Evolutionary conservation across 2,888 invertebrate genomes (phyloP), one percentile per base, ranked within the genome.

Genomic region (Nineta flava): DNA sequence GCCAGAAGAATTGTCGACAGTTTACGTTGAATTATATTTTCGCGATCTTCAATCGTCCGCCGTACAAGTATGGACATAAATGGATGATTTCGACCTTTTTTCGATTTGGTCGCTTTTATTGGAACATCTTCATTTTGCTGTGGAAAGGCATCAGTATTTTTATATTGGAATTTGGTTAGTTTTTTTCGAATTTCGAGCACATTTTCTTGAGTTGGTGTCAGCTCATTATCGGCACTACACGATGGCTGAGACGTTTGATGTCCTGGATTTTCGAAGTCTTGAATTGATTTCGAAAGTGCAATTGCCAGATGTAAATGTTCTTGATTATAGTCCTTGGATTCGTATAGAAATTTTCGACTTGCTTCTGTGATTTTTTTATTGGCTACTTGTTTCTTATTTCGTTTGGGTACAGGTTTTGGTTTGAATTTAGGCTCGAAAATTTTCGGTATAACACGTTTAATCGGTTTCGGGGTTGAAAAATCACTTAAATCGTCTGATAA

Each of bases 301-400:
- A 83, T 67, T 42, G 81, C 82, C 62, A 83, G 58, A 61, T 81
- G 79, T 53, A 82, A 64, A 55, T 83, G 76, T 57, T 81, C 78
- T 0, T 76, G 66, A 65, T 80, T 76, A 44, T 78, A 66, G 61
- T 80, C 77, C 48, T 69, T 57, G 64, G 65, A 53, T 63, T 58
- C 51, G 63, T 65, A 55, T 68, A 75, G 52, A 71, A 67, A 58
- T 59, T 63, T 57, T 66, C 67, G 65, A 67, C 72, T 53, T 66
- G 68, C 59, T 57, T 70, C 72, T 16, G 63, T 55, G 49, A 70
- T 54, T 42, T 70, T 57, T 50, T 71, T 68, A 59, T 62, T 67
- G 54, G 65, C n/a, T n/a, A n/a, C n/a, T n/a, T n/a, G 66, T 51
- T 66, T 67, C 9, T 59, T 52, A 47, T 66, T 64, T 63, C 47